Evolutionary conservation across 2,113 vertebrate species (phyloP).

Genomic region (Oreocharis arfaki): DNA sequence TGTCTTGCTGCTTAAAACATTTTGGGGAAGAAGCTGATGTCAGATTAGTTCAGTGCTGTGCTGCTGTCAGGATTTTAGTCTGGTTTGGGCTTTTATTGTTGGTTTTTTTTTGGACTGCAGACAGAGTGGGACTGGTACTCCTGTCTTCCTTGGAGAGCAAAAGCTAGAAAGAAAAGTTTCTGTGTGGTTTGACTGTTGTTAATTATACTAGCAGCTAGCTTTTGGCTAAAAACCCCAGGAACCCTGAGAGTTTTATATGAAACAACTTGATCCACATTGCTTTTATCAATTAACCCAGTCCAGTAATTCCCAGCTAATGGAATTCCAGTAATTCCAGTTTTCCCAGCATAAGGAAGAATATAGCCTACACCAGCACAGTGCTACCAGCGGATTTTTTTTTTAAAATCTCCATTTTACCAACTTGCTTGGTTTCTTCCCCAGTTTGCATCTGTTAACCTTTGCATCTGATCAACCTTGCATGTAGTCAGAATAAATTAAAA

Average conservation of each 20-base stretch:
- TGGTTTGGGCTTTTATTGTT: background rate
- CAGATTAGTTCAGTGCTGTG: constrained; percentile 51
- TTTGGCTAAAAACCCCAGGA: background rate
- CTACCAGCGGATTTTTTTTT: background rate
- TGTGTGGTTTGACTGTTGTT: background rate
- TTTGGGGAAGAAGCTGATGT: constrained; percentile 60
- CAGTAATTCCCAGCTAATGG: background rate
- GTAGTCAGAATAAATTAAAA: constrained; percentile 39
- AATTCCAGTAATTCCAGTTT: background rate
- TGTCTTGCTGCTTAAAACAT: constrained; percentile 69
- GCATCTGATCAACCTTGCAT: constrained; percentile 5
- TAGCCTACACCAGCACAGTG: background rate
- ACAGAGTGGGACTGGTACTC: background rate
- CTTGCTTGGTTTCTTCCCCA: constrained; percentile 12
- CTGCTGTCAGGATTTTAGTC: constrained; percentile 12
- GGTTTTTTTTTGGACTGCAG: background rate
- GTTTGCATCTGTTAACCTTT: constrained; percentile 32
- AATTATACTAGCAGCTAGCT: background rate
- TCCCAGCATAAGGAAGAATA: background rate
- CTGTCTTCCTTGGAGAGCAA: background rate
- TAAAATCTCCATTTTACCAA: background rate
- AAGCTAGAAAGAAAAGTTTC: background rate
- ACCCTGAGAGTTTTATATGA: background rate
- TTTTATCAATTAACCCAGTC: constrained; percentile 16
- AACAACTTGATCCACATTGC: background rate